Evolutionary conservation across 2,113 vertebrate genomes (phyloP), one percentile per base, ranked within the genome.

Genomic region (Sceloporus tristichus): DNA sequence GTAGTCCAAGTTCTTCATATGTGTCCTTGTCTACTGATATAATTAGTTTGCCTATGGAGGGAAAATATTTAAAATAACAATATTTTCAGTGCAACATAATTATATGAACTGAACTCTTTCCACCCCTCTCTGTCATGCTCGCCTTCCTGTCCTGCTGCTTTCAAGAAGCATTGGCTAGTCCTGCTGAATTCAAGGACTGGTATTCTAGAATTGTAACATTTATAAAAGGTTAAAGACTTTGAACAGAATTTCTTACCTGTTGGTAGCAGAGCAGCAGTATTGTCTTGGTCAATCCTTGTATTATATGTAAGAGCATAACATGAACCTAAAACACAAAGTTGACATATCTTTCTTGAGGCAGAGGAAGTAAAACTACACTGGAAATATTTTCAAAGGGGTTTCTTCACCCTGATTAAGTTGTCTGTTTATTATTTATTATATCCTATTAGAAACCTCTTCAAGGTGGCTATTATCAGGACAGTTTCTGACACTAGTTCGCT

Each of bases 1-100:
- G 97, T 54, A 99, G 93, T 59, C 99, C 99, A 94, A 98, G 96
- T 54, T 98, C 93, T 94, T 99, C 98, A 0, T 98, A 99, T 0
- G 98, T 98, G 93, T 99, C 98, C 93, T 99, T 99, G 92, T 98
- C 97, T 92, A 99, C 95, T 54, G 98, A 99, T 9, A 99, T 93
- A 93, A 97, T 96, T 86, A 99, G 95, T 74, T 96, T 98, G 88
- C 98, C 98, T 99, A 90, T 18, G 76, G 48, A 4, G 48, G 42
- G 48, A 94, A 90, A 62, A 75, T 87, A 71, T 82, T 92, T 75
- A 9, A 56, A 78, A 54, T 70, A 78, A 66, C 9, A 59, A 27
- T 83, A 19, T 68, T 23, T 77, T 77, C 10, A 1, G 19, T n/a
- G 16, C 54, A 8, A 70, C 19, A 25, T 18, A 70, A 27, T 27